Base-by-base conservation (phyloP, 2,888 invertebrate genomes). In the Pseudococcus jackbeardsleyi region DNA sequence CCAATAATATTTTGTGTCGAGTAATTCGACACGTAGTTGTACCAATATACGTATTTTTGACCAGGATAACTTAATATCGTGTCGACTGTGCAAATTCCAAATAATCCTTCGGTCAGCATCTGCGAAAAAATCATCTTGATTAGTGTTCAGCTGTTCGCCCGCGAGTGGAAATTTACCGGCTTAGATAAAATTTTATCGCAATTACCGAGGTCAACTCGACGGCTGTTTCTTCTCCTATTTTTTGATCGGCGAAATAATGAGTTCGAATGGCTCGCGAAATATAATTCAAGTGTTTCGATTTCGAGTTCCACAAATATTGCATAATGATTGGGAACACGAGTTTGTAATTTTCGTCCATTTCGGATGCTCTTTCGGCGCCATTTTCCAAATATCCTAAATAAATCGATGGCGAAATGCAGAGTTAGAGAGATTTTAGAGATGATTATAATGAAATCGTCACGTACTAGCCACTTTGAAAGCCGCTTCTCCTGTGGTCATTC, bases 401-500 rank as follows among this genome's bases (percentile, higher is more conserved):
- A 46, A 0, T 46, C 12, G 12, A 11, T 46, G 2, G 46, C 2
- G 26, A 33, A 46, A 8, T 46, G 9, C 0, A 1, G 46, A 11
- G 6, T 46, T 0, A 46, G 46, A 11, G 12, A 46, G 46, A 11
- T 46, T 46, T 3, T 46, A 11, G 2, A 46, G 8, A 46, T 46
- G 6, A 8, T 46, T 7, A 12, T 11, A 46, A n/a, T n/a, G n/a
- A 68, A 7, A 33, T n/a, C 8, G 0, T 79, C 42, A 79, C 42
- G 12, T 42, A 94, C 94, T 92, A 89, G 94, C 93, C 15, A 93
- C 93, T 5, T 46, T 46, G 46, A 46, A 46, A 46, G 46, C 46
- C 6, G 46, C 96, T 92, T 96, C 96, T 89, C 95, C 94, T 2
- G 93, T 93, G 68, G 94, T 96, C 7, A 95, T 91, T 3, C 96